Evolutionary conservation across 2,113 vertebrate genomes (phyloP).

Genomic region (Anseranas semipalmata): DNA sequence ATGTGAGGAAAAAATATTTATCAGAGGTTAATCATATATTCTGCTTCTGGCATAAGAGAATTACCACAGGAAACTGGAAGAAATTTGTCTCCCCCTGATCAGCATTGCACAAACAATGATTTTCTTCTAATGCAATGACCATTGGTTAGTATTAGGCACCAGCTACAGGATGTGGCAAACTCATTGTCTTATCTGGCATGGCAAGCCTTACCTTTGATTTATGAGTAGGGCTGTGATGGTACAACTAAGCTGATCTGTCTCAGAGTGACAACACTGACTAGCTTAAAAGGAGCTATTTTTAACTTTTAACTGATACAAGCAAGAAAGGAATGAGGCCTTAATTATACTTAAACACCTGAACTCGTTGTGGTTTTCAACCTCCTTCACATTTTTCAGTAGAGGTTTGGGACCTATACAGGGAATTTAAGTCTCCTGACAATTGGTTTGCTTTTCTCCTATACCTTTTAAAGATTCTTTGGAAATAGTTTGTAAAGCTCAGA

Average conservation of each 20-base stretch:
- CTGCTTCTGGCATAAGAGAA: neutral
- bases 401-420: neutral
- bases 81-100: slow-evolving; percentile 1
- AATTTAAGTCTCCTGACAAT: neutral
- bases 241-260: neutral
- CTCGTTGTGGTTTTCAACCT: neutral
- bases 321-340: neutral
- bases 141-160: neutral
- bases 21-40: neutral
- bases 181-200: neutral
- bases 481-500: neutral
- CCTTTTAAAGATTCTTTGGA: neutral
- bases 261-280: neutral
- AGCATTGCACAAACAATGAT: neutral
- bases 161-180: neutral
- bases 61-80: slow-evolving; percentile 13
- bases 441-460: neutral
- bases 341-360: neutral
- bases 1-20: neutral
- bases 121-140: neutral
- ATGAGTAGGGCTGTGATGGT: neutral
- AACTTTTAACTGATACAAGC: neutral
- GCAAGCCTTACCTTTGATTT: neutral
- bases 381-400: neutral
- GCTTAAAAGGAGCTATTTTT: neutral